phyloP scores from a whole-genome alignment of 2,888 invertebrate species.

The Sinhomidia bicolor region DNA sequence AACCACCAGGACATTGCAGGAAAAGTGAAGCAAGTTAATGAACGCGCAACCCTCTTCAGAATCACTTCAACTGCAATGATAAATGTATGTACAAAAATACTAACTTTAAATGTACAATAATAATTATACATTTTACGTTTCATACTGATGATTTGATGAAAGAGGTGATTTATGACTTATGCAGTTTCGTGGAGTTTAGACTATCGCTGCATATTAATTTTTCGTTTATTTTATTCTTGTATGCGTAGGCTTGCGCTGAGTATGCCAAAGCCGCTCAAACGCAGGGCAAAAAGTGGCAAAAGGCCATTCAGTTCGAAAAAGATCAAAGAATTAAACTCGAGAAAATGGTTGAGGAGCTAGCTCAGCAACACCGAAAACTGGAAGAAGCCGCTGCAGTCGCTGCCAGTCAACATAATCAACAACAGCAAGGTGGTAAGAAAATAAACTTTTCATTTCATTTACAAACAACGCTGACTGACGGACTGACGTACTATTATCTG shows the following conservation, averaged over 20 bases:
- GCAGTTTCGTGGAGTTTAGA: neutral
- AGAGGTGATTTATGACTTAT: neutral
- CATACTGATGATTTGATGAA: neutral
- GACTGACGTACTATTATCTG: too few relatives aligned
- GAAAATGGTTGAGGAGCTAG: slow-evolving; percentile 98
- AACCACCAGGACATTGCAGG: slow-evolving; percentile 86
- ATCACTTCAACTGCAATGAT: slow-evolving; percentile 99
- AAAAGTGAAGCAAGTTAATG: slow-evolving; percentile 94
- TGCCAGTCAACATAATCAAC: slow-evolving; percentile 66
- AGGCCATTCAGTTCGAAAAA: slow-evolving; percentile 95
- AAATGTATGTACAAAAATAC: slow-evolving; percentile 89
- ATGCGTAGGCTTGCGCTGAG: slow-evolving; percentile 92
- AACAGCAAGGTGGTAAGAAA: slow-evolving; percentile 58
- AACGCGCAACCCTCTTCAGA: slow-evolving; percentile 96
- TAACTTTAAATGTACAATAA: neutral
- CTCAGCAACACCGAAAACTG: slow-evolving; percentile 96
- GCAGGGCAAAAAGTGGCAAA: slow-evolving; percentile 96
- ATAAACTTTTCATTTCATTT: neutral
- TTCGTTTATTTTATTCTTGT: neutral
- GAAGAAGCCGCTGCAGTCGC: slow-evolving; percentile 89
- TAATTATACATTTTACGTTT: neutral
- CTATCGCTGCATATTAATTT: neutral
- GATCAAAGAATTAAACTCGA: slow-evolving; percentile 95
- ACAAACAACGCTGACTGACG: too few relatives aligned
- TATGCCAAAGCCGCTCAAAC: slow-evolving; percentile 94